A percentile compares a stretch with the other conserved stretches of the same genome.
phyloP scores from a whole-genome alignment of 2,888 invertebrate genomes.

The Entomobrya multifasciata region DNA sequence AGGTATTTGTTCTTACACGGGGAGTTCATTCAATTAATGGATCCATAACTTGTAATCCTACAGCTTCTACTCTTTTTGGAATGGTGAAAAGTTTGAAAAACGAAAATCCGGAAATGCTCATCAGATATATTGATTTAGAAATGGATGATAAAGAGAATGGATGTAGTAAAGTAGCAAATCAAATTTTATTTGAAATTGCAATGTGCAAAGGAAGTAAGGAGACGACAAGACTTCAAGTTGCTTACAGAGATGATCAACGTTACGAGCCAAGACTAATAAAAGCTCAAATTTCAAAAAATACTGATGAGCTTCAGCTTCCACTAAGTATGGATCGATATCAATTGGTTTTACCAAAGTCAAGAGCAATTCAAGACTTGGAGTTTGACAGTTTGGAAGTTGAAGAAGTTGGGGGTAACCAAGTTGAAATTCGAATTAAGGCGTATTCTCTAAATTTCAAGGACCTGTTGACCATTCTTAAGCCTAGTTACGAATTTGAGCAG shows the following conservation, averaged over 20 bases:
- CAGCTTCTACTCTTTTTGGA: constrained; percentile 39
- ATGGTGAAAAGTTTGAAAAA: constrained; percentile 37
- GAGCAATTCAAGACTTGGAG: not conserved
- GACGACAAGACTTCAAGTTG: not conserved
- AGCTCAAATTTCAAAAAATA: not conserved
- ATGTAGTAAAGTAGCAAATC: not conserved
- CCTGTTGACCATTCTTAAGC: not conserved
- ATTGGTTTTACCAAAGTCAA: not conserved
- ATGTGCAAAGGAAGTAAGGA: constrained; percentile 1
- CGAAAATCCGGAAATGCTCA: constrained; percentile 17
- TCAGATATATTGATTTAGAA: constrained; percentile 32
- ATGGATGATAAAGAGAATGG: not conserved
- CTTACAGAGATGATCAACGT: not conserved
- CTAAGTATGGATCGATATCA: constrained; percentile 13
- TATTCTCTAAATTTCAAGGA: not conserved
- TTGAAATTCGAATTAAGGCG: not conserved
- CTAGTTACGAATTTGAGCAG: not conserved
- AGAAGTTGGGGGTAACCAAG: not conserved
- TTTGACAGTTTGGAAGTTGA: not conserved
- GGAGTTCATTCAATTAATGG: not conserved
- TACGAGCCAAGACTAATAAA: constrained; percentile 37
- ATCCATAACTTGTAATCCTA: constrained; percentile 4
- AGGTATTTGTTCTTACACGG: constrained; percentile 6
- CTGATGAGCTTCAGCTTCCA: not conserved
- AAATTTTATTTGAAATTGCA: constrained; percentile 36